Percentiles rank a stretch among this genome's conserved stretches.
Conservation (phyloP, 92 coral and sea anemone genomes). For the Zoanthus solanderi region DNA sequence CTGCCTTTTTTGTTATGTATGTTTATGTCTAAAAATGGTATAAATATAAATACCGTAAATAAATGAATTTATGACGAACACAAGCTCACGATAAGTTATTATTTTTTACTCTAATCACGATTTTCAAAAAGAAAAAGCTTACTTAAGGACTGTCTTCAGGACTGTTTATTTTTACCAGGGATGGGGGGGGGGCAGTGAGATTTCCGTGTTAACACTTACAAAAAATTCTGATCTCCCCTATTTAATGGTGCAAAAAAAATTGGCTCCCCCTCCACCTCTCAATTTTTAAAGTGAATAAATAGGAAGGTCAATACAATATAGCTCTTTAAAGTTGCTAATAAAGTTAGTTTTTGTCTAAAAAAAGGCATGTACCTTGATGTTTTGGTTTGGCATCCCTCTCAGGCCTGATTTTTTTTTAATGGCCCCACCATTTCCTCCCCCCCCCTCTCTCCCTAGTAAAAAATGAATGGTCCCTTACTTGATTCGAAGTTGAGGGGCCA, state of each 20-base stretch:
- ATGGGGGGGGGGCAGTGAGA: constrained; percentile 6
- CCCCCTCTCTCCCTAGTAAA: neutral
- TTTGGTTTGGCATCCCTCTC: constrained; percentile 22
- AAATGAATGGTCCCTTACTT: constrained; percentile 28
- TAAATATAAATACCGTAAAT: neutral
- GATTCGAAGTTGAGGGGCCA: constrained; percentile 46
- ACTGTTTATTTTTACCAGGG: neutral
- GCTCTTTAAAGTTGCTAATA: constrained; percentile 17
- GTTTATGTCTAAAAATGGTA: constrained; percentile 1
- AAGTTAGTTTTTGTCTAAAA: neutral
- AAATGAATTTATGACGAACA: neutral
- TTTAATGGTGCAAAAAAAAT: constrained; percentile 23
- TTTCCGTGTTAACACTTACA: constrained; percentile 1
- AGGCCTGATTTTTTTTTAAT: constrained; percentile 4
- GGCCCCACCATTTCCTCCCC: constrained; percentile 1
- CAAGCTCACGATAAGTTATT: neutral
- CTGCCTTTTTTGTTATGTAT: neutral
- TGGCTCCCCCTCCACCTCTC: constrained; percentile 31
- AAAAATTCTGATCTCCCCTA: constrained; percentile 17
- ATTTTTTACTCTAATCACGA: neutral
- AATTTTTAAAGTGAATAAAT: constrained; percentile 24
- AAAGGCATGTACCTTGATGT: constrained; percentile 19
- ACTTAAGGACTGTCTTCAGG: neutral
- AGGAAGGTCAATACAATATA: constrained; percentile 17
- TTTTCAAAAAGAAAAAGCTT: constrained; percentile 8